A percentile compares a stretch with the other conserved stretches of the same genome.
phyloP scores from a whole-genome alignment of 2,113 vertebrate genomes.

The Sphaerodactylus townsendi region DNA sequence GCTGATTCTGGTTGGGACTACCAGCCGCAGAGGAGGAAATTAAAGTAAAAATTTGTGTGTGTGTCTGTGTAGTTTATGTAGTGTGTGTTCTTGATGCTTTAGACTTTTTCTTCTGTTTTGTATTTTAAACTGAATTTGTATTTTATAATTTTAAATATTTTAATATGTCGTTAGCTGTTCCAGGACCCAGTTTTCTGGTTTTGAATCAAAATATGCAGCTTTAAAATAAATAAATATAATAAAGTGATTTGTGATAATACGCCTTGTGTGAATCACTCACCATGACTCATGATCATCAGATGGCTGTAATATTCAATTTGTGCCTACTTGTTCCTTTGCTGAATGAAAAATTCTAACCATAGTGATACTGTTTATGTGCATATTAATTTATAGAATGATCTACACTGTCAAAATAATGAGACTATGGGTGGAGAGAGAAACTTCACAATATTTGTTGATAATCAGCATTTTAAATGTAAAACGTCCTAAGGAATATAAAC shows the following conservation, averaged over 20 bases:
- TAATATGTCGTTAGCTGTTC: no score
- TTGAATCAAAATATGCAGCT: no score
- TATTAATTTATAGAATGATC: constrained; percentile 32
- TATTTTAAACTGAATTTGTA: no score
- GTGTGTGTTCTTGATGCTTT: no score
- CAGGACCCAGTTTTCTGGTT: no score
- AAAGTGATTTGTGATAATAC: constrained; percentile 26
- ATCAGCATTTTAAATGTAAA: background rate
- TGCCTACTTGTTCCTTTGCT: constrained; percentile 28
- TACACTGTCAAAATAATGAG: background rate
- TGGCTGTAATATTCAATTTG: constrained; percentile 57
- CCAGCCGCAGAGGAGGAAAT: no score
- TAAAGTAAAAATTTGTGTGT: no score
- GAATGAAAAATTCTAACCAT: constrained; percentile 54
- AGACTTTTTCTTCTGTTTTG: no score
- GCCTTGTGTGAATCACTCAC: constrained; percentile 49
- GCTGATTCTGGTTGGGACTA: no score
- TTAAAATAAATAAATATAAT: background rate
- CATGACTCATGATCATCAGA: constrained; percentile 62
- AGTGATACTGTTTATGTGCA: constrained; percentile 54
- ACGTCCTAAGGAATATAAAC: background rate
- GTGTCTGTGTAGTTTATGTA: no score
- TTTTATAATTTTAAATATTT: no score
- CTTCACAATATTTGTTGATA: constrained; percentile 39
- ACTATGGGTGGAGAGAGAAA: constrained; percentile 22